phyloP scores from a whole-genome alignment of 1,140 invertebrate species.

The Drosophila oshimai region DNA sequence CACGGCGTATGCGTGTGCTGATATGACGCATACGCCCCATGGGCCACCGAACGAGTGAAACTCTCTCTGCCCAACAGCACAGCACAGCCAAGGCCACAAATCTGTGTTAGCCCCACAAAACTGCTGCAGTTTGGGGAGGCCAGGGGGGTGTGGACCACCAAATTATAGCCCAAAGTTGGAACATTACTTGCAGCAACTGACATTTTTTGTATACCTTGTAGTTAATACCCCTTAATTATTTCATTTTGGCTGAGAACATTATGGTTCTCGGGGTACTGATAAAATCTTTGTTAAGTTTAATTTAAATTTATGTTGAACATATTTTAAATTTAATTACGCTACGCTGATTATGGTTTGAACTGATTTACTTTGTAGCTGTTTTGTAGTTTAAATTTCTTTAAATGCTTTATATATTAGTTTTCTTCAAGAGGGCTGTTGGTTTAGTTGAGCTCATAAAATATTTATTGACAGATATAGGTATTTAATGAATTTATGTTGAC shows the following conservation, averaged over 20 bases:
- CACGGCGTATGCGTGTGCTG: constrained; percentile 67
- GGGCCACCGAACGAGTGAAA: constrained; percentile 41
- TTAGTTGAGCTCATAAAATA: too few species aligned
- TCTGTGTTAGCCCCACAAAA: constrained; percentile 60
- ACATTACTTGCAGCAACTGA: constrained; percentile 71
- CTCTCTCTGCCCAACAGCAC: constrained; percentile 3
- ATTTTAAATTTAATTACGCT: not conserved
- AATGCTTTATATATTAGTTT: not conserved
- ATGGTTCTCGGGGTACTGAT: not conserved
- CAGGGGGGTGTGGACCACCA: constrained; percentile 21
- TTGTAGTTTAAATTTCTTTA: not conserved
- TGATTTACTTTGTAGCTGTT: not conserved
- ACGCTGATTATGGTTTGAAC: too few species aligned
- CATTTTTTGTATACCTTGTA: constrained; percentile 51
- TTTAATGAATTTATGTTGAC: too few species aligned
- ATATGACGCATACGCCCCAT: constrained; percentile 70
- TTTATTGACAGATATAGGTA: too few species aligned
- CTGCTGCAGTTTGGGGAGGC: constrained; percentile 5
- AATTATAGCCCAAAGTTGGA: constrained; percentile 75
- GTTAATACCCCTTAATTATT: constrained; percentile 58
- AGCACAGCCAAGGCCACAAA: constrained; percentile 70
- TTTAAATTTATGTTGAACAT: not conserved
- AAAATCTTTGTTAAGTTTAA: not conserved
- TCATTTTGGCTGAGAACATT: not conserved
- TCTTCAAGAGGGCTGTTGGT: not conserved